phyloP scores from a whole-genome alignment of 2,797 vertebrate genomes.

The Myotis planiceps region DNA sequence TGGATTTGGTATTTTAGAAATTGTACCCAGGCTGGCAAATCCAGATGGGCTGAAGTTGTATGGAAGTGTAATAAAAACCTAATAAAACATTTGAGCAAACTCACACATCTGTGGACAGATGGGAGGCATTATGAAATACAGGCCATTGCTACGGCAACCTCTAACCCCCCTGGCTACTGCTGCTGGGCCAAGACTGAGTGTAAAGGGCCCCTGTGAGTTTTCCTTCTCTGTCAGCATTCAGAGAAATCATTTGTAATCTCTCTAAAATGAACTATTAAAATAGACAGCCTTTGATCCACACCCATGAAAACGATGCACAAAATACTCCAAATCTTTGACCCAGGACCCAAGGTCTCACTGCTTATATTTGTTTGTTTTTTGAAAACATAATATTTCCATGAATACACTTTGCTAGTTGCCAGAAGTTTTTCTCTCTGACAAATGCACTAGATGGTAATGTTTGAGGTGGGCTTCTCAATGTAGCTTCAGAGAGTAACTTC shows the following conservation, averaged over 20 bases:
- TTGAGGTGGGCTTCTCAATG: slow-evolving; percentile 78
- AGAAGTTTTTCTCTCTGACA: slow-evolving; percentile 82
- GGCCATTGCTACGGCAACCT: slow-evolving; percentile 83
- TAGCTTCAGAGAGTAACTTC: slow-evolving; percentile 80
- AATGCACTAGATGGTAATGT: slow-evolving; percentile 78
- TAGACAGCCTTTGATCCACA: slow-evolving; percentile 68
- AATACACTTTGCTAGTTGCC: slow-evolving; percentile 75
- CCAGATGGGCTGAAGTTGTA: slow-evolving; percentile 75
- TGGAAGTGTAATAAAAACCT: slow-evolving; percentile 84
- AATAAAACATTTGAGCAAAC: slow-evolving; percentile 85
- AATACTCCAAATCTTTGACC: slow-evolving; percentile 66
- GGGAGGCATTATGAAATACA: slow-evolving; percentile 86
- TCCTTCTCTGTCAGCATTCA: slow-evolving; percentile 68
- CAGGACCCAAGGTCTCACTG: slow-evolving; percentile 70
- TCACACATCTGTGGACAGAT: slow-evolving; percentile 86
- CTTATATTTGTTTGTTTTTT: slow-evolving; percentile 81
- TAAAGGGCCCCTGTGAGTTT: slow-evolving; percentile 81
- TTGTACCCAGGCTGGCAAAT: slow-evolving; percentile 81
- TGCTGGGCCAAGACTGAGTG: slow-evolving; percentile 70
- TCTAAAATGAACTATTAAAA: slow-evolving; percentile 62
- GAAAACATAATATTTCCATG: slow-evolving; percentile 83
- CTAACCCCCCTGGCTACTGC: slow-evolving; percentile 77
- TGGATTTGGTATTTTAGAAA: slow-evolving; percentile 82
- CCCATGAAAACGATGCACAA: slow-evolving; percentile 54
- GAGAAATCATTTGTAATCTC: slow-evolving; percentile 66